Percentiles rank a stretch among this genome's conserved stretches.
Conservation (phyloP, 2,113 vertebrate species). For the Lepus timidus region DNA sequence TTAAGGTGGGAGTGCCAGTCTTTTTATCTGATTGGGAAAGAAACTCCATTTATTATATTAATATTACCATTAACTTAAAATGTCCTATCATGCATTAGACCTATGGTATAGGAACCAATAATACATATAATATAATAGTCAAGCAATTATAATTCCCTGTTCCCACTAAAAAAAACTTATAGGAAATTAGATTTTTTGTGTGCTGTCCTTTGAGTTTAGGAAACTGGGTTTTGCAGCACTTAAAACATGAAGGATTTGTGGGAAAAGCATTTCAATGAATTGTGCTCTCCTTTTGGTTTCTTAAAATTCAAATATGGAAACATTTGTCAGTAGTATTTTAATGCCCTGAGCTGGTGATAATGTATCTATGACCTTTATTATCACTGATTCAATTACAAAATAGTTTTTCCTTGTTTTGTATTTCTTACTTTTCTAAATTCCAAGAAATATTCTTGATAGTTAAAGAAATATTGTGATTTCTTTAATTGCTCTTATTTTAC, state of each 20-base stretch:
- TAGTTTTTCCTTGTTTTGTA: neutral
- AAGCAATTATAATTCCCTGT: neutral
- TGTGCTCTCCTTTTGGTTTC: constrained; percentile 60
- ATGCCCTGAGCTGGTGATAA: constrained; percentile 37
- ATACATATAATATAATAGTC: neutral
- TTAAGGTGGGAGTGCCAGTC: neutral
- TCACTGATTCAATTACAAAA: constrained; percentile 51
- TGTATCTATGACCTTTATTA: constrained; percentile 4
- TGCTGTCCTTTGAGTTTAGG: neutral
- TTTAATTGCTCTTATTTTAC: neutral
- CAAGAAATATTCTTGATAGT: constrained; percentile 49
- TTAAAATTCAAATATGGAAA: constrained; percentile 69
- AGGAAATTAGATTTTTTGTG: neutral
- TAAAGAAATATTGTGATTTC: constrained; percentile 19
- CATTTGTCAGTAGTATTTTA: constrained; percentile 70
- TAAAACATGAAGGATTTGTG: constrained; percentile 45
- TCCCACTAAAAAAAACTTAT: neutral
- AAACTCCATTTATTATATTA: neutral
- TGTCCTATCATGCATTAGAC: neutral
- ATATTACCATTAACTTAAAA: neutral
- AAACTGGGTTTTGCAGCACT: constrained; percentile 53
- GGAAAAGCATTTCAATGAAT: constrained; percentile 43
- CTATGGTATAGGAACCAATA: neutral
- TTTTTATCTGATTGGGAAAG: constrained; percentile 40
- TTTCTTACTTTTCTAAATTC: constrained; percentile 42